Percentiles rank a stretch among this genome's conserved stretches.
phyloP scores from a whole-genome alignment of 2,797 vertebrate genomes.

The Emys orbicularis region DNA sequence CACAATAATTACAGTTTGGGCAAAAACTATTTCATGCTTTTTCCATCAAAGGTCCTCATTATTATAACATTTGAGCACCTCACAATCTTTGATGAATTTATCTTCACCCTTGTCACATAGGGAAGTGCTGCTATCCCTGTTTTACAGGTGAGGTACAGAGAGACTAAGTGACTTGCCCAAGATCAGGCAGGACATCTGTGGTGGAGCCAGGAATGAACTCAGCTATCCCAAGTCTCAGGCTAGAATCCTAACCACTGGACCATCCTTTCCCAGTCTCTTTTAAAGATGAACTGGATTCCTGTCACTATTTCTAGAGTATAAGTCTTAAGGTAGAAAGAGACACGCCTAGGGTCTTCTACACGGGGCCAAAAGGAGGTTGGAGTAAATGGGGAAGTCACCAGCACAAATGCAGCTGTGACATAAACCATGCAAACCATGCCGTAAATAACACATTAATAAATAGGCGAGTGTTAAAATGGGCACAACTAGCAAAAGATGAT shows the following conservation, averaged over 20 bases:
- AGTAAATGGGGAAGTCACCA: neutral
- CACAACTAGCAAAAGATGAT: neutral
- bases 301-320: neutral
- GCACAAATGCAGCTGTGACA: neutral
- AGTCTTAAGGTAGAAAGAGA: neutral
- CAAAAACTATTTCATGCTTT: slow-evolving; percentile 63
- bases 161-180: neutral
- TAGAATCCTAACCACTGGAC: neutral
- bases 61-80: neutral
- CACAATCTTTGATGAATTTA: neutral
- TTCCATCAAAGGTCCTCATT: neutral
- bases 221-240: neutral
- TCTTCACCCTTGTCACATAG: neutral
- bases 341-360: neutral
- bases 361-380: neutral
- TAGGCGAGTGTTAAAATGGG: neutral
- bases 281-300: neutral
- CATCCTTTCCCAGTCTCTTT: neutral
- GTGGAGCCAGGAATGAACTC: neutral
- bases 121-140: neutral
- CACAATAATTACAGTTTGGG: slow-evolving; percentile 34
- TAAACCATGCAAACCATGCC: neutral
- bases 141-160: accelerated
- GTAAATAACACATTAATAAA: neutral
- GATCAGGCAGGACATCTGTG: neutral